Percentiles rank a stretch among this genome's conserved stretches.
phyloP scores from a whole-genome alignment of 2,113 vertebrate genomes.

The Sceloporus tristichus region DNA sequence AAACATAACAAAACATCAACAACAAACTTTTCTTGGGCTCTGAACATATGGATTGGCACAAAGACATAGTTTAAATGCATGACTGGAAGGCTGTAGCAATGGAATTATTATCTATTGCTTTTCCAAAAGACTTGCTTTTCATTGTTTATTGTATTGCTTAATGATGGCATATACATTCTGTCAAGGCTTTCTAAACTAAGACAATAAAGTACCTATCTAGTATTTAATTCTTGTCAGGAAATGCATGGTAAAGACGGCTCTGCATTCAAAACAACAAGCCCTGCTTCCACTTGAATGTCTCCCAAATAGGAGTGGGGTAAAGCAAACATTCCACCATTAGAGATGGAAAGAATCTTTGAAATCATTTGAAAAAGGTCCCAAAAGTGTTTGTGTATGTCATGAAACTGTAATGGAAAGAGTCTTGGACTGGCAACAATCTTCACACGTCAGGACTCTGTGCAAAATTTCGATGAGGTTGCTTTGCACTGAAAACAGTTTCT shows the following conservation, averaged over 20 bases:
- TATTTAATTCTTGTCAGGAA: background rate
- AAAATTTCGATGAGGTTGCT: too few species aligned
- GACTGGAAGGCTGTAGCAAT: background rate
- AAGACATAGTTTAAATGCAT: constrained; percentile 15
- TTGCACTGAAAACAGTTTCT: too few species aligned
- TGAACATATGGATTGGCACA: background rate
- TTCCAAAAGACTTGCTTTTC: background rate
- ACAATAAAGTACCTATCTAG: background rate
- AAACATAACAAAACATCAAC: too few species aligned
- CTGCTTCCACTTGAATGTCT: background rate
- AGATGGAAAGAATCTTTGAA: too few species aligned
- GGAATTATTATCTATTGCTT: background rate
- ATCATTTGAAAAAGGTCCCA: too few species aligned
- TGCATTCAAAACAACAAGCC: background rate
- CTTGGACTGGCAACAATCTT: too few species aligned
- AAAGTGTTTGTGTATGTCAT: background rate
- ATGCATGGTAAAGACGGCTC: background rate
- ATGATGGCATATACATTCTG: background rate
- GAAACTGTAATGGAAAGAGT: too few species aligned
- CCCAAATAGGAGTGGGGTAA: background rate
- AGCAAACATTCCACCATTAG: too few species aligned
- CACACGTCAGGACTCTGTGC: too few species aligned
- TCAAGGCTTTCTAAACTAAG: background rate
- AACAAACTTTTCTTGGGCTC: background rate
- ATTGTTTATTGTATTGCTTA: background rate